These are phyloP conservation scores for Echinarachnius parma DNA, from an alignment of 53 echinoderm and acorn worm genomes.

Conservation along the genomic window DNA sequence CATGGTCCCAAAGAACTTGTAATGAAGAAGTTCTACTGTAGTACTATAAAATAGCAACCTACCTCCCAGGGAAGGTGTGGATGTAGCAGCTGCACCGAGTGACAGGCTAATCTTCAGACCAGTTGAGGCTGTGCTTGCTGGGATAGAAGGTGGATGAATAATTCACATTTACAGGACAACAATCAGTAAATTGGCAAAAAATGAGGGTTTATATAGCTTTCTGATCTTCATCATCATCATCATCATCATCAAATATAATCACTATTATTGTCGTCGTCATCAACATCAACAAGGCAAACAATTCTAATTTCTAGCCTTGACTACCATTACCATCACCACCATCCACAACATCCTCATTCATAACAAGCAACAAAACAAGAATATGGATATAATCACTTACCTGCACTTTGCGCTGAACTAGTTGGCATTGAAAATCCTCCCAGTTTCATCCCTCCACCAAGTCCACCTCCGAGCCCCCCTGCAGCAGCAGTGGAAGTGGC, in stretches of 20 bases:
- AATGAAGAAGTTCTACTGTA: too few relatives aligned
- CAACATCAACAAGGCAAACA: too few relatives aligned
- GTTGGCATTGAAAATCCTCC: slow-evolving; percentile 22
- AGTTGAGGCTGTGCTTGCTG: slow-evolving; percentile 13
- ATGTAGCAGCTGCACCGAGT: neutral
- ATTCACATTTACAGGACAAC: slow-evolving; percentile 19
- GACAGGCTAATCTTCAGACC: slow-evolving; percentile 32
- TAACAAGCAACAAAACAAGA: too few relatives aligned
- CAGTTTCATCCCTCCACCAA: slow-evolving; percentile 26
- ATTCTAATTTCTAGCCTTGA: too few relatives aligned
- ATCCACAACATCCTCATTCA: too few relatives aligned
- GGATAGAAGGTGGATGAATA: neutral
- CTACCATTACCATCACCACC: too few relatives aligned
- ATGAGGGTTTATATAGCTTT: too few relatives aligned
- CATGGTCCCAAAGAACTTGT: too few relatives aligned
- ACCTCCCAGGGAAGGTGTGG: neutral
- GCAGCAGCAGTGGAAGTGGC: slow-evolving; percentile 1
- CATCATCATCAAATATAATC: too few relatives aligned
- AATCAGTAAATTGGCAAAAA: neutral
- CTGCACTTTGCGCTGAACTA: slow-evolving; percentile 4
- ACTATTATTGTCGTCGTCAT: too few relatives aligned
- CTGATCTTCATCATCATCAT: too few relatives aligned
- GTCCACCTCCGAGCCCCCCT: slow-evolving; percentile 36
- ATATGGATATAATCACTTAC: too few relatives aligned
- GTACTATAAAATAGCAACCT: neutral